Evolutionary conservation across 2,113 vertebrate genomes (phyloP), one percentile per base, ranked within the genome.

Genomic region (Aix galericulata): DNA sequence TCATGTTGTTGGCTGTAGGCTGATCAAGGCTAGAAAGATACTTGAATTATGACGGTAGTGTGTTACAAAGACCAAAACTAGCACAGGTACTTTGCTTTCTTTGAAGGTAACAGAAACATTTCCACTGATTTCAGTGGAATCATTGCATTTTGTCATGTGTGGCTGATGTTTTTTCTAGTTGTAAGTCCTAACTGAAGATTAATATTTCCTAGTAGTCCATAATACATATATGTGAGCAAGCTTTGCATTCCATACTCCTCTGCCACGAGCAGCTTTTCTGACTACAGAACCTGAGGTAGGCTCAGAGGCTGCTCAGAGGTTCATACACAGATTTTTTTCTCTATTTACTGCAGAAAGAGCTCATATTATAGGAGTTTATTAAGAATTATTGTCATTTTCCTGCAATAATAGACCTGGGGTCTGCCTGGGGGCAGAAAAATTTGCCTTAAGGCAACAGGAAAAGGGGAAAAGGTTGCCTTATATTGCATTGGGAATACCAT

Each of bases 341-440:
- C 21, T 60, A 7, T 38, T 82, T 9, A 53, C 29, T 29, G 2
- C 5, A 11, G 34, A 76, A 90, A 86, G 6, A 0, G 2, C 13
- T 88, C 5, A 0, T 12, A 16, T 68, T 82, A 3, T 18, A 29
- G 0, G 3, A 62, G 11, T 72, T 56, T 62, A 26, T 62, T 8
- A 17, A 18, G 60, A 53, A 34, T 44, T 48, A 3, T 67, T 55
- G 46, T 59, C 2, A 2, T 2, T n/a, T 0, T 50, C 26, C 23
- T 68, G 44, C 62, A 85, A 26, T 85, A 76, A 77, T 42, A 77
- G 15, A 3, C 31, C 55, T 36, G 8, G 42, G 60, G 13, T 11
- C 15, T 88, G 55, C 38, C n/a, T 6, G 42, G 42, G 42, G 42
- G 42, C 42, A 44, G 42, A 44, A 17, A 44, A 17, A 17, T 15